A percentile compares a stretch with the other conserved stretches of the same genome.
Conservation (phyloP, 1,140 invertebrate genomes). For the Solen grandis region DNA sequence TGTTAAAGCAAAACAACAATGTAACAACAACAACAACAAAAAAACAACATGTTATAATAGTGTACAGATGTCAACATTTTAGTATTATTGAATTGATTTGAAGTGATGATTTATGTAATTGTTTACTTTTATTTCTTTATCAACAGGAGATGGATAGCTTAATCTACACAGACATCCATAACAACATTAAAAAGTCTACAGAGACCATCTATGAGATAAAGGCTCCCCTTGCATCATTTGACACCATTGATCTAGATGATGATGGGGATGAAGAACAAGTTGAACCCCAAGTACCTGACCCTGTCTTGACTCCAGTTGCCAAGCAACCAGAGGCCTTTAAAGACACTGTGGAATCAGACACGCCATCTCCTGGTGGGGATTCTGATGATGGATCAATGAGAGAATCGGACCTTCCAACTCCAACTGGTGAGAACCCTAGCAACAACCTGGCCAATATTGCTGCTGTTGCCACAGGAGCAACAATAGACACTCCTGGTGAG, state of each 20-base stretch:
- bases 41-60: too few species aligned
- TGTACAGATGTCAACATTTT: too few species aligned
- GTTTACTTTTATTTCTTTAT: not conserved
- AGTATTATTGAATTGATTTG: too few species aligned
- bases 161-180: slow-evolving; percentile 38
- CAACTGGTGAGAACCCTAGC: not conserved
- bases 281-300: too few species aligned
- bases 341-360: not conserved
- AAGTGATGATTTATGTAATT: not conserved
- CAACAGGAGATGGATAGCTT: slow-evolving; percentile 40
- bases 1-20: too few species aligned
- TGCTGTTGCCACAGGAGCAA: not conserved
- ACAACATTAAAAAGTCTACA: slow-evolving; percentile 43
- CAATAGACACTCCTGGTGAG: slow-evolving; percentile 16
- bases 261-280: slow-evolving; percentile 42
- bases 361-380: not conserved
- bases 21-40: too few species aligned
- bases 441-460: not conserved
- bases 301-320: not conserved
- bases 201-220: slow-evolving; percentile 57
- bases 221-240: slow-evolving; percentile 77
- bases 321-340: not conserved
- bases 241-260: slow-evolving; percentile 75
- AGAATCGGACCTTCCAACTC: not conserved
- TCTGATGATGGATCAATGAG: not conserved